Base-by-base conservation (phyloP, 2,113 vertebrate species). In the Neoarius graeffei region DNA sequence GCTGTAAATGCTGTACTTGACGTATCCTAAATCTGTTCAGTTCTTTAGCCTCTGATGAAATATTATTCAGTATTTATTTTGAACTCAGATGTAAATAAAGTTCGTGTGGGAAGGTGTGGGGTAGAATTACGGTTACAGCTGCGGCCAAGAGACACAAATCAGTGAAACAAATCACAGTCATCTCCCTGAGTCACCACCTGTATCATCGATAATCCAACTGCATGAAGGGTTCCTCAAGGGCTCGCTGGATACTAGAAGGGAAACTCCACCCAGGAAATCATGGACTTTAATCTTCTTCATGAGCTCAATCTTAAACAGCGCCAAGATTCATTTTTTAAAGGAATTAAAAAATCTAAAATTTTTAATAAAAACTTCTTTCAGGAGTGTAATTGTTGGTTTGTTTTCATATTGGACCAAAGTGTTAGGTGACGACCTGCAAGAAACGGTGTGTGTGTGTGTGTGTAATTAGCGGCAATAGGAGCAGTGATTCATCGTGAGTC, bases 401-500 rank as follows among this genome's bases (percentile, higher is more conserved):
- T 23, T 62, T 20, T 23, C 6, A 62, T 10, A n/a, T 27, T 67
- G 11, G n/a, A 13, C 11, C 27, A 66, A 8, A 66, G 0, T n/a
- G 7, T 27, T 66, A 23, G 2, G 3, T 11, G 64, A n/a, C 64
- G n/a, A 4, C 9, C 23, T 11, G 64, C 8, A 5, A 23, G 13
- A n/a, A n/a, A 56, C 13, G 59, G 76, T 59, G 79, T 30, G 79
- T 77, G 74, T 25, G 10, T 76, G 35, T 52, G 48, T 81, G 52
- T 56, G 30, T 57, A 0, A 54, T 57, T 81, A 59, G n/a, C 52
- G 59, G 15, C 54, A 57, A 23, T 25, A 74, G 35, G 35, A 74
- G 71, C 71, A 14, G 74, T 77, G 74, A 77, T 5, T 77, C 48
- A 77, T 14, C 5, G n/a, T 77, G 74, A 77, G 48, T 77, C 74